phyloP scores from a whole-genome alignment of 2,888 invertebrate species.

The Heliconius cydno region DNA sequence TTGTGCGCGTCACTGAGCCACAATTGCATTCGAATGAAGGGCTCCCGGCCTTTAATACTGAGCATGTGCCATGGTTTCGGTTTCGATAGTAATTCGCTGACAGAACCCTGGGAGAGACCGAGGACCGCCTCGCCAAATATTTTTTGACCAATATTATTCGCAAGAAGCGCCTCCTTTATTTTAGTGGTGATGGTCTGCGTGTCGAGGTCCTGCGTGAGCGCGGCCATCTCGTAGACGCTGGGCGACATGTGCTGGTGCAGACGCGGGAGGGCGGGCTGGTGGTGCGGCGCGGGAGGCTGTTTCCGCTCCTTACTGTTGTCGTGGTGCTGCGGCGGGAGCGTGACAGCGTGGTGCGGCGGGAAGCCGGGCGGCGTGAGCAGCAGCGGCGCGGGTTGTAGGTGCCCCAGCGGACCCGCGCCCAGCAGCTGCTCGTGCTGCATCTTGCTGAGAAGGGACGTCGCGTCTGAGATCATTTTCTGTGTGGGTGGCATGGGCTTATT shows the following conservation, averaged over 20 bases:
- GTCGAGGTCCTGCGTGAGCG: slow-evolving; percentile 97
- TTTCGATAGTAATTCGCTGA: slow-evolving; percentile 97
- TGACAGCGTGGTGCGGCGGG: slow-evolving; percentile 89
- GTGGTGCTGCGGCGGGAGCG: slow-evolving; percentile 86
- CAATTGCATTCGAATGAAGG: slow-evolving; percentile 97
- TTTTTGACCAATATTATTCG: slow-evolving; percentile 99
- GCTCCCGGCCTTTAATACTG: slow-evolving; percentile 98
- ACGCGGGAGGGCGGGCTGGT: slow-evolving; percentile 86
- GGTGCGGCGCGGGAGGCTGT: slow-evolving; percentile 83
- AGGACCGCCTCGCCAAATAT: slow-evolving; percentile 99
- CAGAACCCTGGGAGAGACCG: slow-evolving; percentile 97
- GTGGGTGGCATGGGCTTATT: slow-evolving; percentile 91
- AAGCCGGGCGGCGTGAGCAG: slow-evolving; percentile 90
- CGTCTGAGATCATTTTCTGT: slow-evolving; percentile 90
- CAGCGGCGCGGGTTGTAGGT: slow-evolving; percentile 84
- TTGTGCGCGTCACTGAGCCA: slow-evolving; percentile 98
- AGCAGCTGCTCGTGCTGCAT: slow-evolving; percentile 88
- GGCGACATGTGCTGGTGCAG: slow-evolving; percentile 94
- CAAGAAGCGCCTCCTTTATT: slow-evolving; percentile 97
- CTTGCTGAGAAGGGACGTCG: slow-evolving; percentile 86
- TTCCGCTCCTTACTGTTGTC: slow-evolving; percentile 81
- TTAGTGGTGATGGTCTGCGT: slow-evolving; percentile 98
- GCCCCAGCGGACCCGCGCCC: slow-evolving; percentile 81
- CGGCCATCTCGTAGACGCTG: slow-evolving; percentile 99
- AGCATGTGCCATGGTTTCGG: slow-evolving; percentile 99